Percentiles rank a stretch among this genome's conserved stretches.
phyloP scores from a whole-genome alignment of 1,140 invertebrate genomes.

The Rhizoglyphus robini region DNA sequence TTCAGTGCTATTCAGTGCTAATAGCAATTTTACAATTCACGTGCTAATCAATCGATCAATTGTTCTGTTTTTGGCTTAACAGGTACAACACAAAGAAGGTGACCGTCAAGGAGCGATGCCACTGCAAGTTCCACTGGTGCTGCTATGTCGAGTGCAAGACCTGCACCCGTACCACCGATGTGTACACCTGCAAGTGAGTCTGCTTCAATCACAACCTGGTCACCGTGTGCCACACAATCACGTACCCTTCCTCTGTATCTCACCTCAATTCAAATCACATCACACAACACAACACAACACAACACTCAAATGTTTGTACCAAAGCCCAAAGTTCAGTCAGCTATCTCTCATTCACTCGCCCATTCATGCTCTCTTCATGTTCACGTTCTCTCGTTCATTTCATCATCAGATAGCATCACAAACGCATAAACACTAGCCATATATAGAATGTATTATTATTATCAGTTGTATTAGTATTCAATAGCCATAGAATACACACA shows the following conservation, averaged over 20 bases:
- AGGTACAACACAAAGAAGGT: constrained; percentile 60
- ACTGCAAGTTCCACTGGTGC: constrained; percentile 54
- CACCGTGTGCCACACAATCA: background rate
- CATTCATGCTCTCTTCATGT: background rate
- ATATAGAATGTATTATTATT: too few species aligned
- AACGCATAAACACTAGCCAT: too few species aligned
- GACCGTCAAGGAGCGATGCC: constrained; percentile 56
- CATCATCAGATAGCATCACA: too few species aligned
- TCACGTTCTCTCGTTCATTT: background rate
- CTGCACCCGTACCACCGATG: constrained; percentile 42
- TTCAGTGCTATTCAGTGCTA: too few species aligned
- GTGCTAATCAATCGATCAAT: background rate
- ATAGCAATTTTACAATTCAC: background rate
- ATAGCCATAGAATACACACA: too few species aligned
- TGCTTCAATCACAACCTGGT: too few species aligned
- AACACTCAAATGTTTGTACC: too few species aligned
- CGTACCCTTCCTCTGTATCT: background rate
- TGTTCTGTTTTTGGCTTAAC: too few species aligned
- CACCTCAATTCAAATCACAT: too few species aligned
- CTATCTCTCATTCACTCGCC: background rate
- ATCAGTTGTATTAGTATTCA: too few species aligned
- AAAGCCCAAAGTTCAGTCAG: background rate
- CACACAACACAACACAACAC: too few species aligned
- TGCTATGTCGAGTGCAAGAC: constrained; percentile 50
- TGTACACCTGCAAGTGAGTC: constrained; percentile 44